Percentiles rank a stretch among this genome's conserved stretches.
Conservation (phyloP, 2,113 vertebrate species). For the Opisthocomus hoazin region DNA sequence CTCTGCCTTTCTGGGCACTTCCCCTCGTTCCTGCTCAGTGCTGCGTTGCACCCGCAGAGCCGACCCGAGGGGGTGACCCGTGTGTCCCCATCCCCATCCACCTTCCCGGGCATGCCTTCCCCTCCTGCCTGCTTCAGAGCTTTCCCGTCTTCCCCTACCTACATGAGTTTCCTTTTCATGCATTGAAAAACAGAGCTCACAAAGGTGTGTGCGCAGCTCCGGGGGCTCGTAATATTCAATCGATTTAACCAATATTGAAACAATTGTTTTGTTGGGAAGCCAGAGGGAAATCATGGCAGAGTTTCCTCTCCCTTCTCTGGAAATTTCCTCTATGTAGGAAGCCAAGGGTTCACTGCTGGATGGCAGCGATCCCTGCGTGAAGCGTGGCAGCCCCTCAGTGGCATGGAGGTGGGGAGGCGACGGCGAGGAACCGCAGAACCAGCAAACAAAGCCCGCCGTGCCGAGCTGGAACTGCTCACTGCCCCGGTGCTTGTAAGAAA, state of each 20-base stretch:
- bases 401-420: fast-evolving
- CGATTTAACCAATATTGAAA: not conserved
- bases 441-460: not conserved
- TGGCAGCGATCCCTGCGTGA: not conserved
- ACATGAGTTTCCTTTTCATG: fast-evolving
- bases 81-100: not conserved
- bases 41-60: not conserved
- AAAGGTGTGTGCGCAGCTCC: not conserved
- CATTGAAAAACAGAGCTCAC: not conserved
- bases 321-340: not conserved
- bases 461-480: not conserved
- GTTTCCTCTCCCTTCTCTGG: not conserved
- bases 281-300: not conserved
- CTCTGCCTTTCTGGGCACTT: not conserved
- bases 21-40: not conserved
- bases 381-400: not conserved
- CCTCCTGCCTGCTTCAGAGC: not conserved
- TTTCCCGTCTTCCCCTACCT: fast-evolving
- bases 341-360: not conserved
- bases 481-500: not conserved
- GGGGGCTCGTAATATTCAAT: not conserved
- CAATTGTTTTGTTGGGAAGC: not conserved
- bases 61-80: not conserved
- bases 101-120: not conserved
- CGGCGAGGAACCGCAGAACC: fast-evolving